Evolutionary conservation across 2,113 vertebrate species (phyloP).

Genomic region (Nymphicus hollandicus): DNA sequence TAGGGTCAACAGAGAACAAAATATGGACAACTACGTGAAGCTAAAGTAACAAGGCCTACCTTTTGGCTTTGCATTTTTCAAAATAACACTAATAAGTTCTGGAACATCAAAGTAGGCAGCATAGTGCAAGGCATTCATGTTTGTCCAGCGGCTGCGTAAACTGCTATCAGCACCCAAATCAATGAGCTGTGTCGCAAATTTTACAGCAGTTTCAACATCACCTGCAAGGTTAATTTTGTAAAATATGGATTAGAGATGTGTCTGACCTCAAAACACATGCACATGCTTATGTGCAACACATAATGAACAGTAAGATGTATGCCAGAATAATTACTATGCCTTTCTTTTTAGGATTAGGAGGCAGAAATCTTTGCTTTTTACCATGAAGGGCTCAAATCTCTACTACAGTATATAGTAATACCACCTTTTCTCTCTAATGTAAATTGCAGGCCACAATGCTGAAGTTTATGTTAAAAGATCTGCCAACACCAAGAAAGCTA

Average conservation of each 20-base stretch:
- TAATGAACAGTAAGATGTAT: not conserved
- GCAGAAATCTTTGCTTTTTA: not conserved
- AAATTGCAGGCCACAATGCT: not conserved
- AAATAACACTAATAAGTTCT: conserved; percentile 86
- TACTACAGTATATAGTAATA: not conserved
- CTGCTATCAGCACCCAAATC: conserved; percentile 87
- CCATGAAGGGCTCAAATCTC: not conserved
- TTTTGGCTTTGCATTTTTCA: conserved; percentile 88
- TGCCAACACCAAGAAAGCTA: not conserved
- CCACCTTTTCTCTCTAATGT: not conserved
- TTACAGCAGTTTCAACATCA: conserved; percentile 86
- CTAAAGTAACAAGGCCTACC: conserved; percentile 72
- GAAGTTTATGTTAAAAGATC: not conserved
- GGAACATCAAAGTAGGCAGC: conserved; percentile 98
- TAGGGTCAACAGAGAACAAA: not conserved
- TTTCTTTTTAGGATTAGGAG: not conserved
- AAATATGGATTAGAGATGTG: not conserved
- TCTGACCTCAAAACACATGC: not conserved
- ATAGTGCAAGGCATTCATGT: conserved; percentile 98
- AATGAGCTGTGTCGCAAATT: conserved; percentile 87
- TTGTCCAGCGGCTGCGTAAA: conserved; percentile 95
- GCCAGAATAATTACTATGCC: not conserved
- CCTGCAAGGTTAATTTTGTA: conserved; percentile 73
- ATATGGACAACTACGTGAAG: not conserved
- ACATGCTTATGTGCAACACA: not conserved